A percentile compares a stretch with the other conserved stretches of the same genome.
These are phyloP conservation scores for Cynodonichthys magdalenae DNA, from an alignment of 2,797 vertebrate species.

Conservation along the genomic window DNA sequence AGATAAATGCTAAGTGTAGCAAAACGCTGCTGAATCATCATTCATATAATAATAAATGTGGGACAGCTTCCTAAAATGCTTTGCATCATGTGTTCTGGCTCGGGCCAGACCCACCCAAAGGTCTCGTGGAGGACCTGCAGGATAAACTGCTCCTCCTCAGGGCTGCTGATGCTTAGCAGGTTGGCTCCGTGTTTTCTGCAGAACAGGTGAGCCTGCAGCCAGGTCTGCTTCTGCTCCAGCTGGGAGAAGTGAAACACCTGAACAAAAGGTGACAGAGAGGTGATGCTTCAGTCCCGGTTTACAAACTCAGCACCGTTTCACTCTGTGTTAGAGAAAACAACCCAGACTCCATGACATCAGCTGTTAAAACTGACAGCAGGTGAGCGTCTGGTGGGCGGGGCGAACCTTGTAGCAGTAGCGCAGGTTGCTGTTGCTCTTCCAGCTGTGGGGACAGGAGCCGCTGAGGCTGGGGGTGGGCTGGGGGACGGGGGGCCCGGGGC, in stretches of 20 bases:
- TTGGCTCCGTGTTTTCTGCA: conserved; percentile 88
- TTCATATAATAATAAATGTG: too few relatives aligned
- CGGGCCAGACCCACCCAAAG: conserved; percentile 86
- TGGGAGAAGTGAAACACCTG: conserved; percentile 89
- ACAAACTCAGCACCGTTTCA: background rate
- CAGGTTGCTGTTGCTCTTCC: conserved; percentile 87
- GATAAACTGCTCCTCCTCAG: conserved; percentile 90
- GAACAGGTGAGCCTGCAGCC: conserved; percentile 88
- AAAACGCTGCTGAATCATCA: too few relatives aligned
- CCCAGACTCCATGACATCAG: background rate
- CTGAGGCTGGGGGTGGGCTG: conserved; percentile 89
- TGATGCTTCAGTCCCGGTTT: background rate
- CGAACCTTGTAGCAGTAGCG: conserved; percentile 94
- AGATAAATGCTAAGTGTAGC: too few relatives aligned
- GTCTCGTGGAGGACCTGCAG: conserved; percentile 88
- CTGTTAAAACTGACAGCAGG: background rate
- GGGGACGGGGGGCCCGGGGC: conserved; percentile 82
- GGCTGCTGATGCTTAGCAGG: conserved; percentile 88
- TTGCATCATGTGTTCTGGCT: background rate
- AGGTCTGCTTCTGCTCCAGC: conserved; percentile 87
- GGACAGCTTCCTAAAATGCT: too few relatives aligned
- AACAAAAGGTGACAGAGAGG: background rate
- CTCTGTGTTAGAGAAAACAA: too few relatives aligned
- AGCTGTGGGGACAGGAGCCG: conserved; percentile 86
- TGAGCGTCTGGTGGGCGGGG: background rate